phyloP scores from a whole-genome alignment of 2,113 vertebrate species.

The Mesembrinibis cayennensis region DNA sequence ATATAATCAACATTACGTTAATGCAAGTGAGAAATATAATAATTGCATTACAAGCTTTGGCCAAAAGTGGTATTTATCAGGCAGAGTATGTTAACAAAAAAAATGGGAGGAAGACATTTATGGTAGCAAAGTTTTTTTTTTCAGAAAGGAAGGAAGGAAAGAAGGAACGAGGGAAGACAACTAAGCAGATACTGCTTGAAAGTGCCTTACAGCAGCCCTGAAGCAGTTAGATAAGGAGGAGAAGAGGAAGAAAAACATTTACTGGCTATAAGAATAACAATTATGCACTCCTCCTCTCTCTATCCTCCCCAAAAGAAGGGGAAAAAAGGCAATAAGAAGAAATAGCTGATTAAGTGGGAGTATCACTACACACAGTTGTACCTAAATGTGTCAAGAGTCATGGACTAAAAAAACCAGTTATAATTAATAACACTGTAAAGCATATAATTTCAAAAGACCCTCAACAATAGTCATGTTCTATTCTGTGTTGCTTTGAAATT shows the following conservation, averaged over 20 bases:
- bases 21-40: background rate
- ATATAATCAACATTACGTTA: background rate
- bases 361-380: background rate
- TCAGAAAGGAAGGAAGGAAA: background rate
- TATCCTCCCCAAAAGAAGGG: background rate
- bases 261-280: background rate
- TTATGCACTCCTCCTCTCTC: background rate
- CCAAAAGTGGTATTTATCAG: background rate
- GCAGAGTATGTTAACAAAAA: background rate
- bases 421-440: background rate
- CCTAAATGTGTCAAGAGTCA: background rate
- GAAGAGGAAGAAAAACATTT: background rate
- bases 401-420: background rate
- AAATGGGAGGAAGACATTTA: fast-evolving
- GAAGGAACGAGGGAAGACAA: background rate
- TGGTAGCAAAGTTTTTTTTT: background rate
- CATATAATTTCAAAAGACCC: background rate
- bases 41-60: background rate
- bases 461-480: background rate
- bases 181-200: background rate
- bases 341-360: background rate
- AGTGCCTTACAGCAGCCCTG: background rate
- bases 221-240: background rate
- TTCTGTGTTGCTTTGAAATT: background rate
- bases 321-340: background rate